These are phyloP conservation scores for Drosophila trapezifrons DNA, from an alignment of 1,140 invertebrate genomes.

Conservation along the genomic window DNA sequence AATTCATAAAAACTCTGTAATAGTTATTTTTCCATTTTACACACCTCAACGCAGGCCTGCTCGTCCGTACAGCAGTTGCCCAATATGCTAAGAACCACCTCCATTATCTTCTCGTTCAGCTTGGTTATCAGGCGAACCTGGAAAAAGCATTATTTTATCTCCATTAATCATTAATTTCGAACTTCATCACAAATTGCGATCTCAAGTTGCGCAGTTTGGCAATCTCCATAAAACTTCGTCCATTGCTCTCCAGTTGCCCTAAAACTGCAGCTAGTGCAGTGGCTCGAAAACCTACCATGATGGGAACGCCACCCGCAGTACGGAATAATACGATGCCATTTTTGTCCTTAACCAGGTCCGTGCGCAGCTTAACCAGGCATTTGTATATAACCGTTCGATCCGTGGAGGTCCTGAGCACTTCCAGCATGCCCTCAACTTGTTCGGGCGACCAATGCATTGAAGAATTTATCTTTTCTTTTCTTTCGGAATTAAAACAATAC, in stretches of 20 bases:
- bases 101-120: conserved; percentile 83
- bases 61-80: conserved; percentile 85
- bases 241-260: neutral
- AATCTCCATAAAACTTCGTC: conserved; percentile 9
- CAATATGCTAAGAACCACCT: conserved; percentile 85
- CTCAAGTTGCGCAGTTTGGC: conserved; percentile 1
- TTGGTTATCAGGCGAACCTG: conserved; percentile 67
- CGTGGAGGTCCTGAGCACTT: conserved; percentile 73
- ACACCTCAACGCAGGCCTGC: conserved; percentile 74
- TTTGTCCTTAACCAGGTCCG: conserved; percentile 79
- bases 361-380: conserved; percentile 78
- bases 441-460: conserved; percentile 63
- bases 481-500: conserved; percentile 5
- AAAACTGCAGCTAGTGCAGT: conserved; percentile 10
- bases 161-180: conserved; percentile 7
- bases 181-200: conserved; percentile 1
- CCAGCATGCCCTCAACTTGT: conserved; percentile 68
- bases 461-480: conserved; percentile 28
- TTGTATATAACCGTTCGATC: conserved; percentile 79
- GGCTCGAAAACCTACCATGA: conserved; percentile 63
- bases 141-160: conserved; percentile 6
- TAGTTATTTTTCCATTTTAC: neutral
- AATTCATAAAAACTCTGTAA: neutral
- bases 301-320: conserved; percentile 70
- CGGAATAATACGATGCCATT: conserved; percentile 78